Conservation (phyloP, 1,140 invertebrate species). For the Copidosoma floridanum region DNA sequence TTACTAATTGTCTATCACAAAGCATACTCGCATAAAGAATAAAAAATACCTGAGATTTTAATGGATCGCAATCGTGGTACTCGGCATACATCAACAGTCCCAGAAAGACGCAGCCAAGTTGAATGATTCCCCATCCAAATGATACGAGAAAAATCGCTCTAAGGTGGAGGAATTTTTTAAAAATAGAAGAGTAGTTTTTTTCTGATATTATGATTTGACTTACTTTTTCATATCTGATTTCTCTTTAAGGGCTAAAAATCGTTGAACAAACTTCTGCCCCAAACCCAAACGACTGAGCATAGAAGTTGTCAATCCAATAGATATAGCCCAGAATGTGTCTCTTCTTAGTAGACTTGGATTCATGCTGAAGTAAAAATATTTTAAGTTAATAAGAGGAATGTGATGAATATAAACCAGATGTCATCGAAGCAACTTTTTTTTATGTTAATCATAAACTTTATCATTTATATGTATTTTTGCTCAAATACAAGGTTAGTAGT, state of each 20-base stretch:
- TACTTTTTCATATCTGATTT: slow-evolving; percentile 58
- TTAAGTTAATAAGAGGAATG: too few relatives aligned
- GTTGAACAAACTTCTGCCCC: slow-evolving; percentile 67
- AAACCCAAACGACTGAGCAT: slow-evolving; percentile 64
- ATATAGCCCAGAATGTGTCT: slow-evolving; percentile 62
- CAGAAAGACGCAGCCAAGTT: slow-evolving; percentile 38
- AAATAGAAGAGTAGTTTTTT: too few relatives aligned
- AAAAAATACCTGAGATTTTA: slow-evolving; percentile 42
- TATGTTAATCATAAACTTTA: too few relatives aligned
- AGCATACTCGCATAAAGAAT: too few relatives aligned
- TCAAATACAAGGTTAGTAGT: too few relatives aligned
- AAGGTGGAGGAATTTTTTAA: slow-evolving; percentile 2
- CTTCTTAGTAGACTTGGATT: slow-evolving; percentile 58
- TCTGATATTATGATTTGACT: slow-evolving; percentile 46
- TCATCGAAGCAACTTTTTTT: too few relatives aligned
- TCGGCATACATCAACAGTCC: slow-evolving; percentile 63
- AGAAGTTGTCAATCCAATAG: slow-evolving; percentile 59
- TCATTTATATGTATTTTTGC: too few relatives aligned
- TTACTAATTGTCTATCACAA: too few relatives aligned
- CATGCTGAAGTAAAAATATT: slow-evolving; percentile 54
- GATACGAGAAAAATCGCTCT: slow-evolving; percentile 44
- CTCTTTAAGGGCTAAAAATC: slow-evolving; percentile 64
- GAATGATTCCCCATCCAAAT: slow-evolving; percentile 51
- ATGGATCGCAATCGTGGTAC: slow-evolving; percentile 65
- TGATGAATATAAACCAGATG: too few relatives aligned